phyloP scores from a whole-genome alignment of 1,140 invertebrate genomes.

The Halictus rubicundus region DNA sequence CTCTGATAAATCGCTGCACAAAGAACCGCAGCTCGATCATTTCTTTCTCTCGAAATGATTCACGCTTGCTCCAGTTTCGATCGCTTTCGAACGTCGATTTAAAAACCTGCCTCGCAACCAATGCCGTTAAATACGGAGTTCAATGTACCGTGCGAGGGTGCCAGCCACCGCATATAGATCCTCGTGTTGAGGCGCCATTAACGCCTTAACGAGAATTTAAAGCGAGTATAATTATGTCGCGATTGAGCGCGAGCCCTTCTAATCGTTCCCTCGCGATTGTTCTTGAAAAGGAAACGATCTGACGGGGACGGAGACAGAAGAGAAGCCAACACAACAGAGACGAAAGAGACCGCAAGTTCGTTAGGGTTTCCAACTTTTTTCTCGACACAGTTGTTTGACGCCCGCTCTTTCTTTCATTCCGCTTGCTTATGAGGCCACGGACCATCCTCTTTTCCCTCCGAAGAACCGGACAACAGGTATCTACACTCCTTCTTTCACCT shows the following conservation, averaged over 20 bases:
- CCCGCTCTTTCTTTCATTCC: slow-evolving; percentile 49
- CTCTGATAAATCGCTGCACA: neutral
- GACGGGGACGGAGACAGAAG: slow-evolving; percentile 38
- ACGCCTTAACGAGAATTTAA: slow-evolving; percentile 77
- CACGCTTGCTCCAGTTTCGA: too few species aligned
- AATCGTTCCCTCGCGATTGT: slow-evolving; percentile 42
- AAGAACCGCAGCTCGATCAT: neutral
- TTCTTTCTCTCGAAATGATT: neutral
- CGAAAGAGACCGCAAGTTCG: slow-evolving; percentile 51
- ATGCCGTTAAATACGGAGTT: neutral
- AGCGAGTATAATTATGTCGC: slow-evolving; percentile 73
- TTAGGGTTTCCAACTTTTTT: slow-evolving; percentile 67
- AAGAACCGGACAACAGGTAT: slow-evolving; percentile 6
- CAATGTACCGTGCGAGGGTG: neutral
- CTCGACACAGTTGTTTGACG: slow-evolving; percentile 52
- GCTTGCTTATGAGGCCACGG: slow-evolving; percentile 39
- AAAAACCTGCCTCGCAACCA: too few species aligned
- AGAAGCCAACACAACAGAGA: slow-evolving; percentile 12
- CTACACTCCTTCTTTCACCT: neutral
- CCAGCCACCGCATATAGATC: neutral
- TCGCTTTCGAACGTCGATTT: too few species aligned
- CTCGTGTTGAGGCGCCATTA: slow-evolving; percentile 61
- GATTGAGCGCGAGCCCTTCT: slow-evolving; percentile 60
- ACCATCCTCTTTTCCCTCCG: slow-evolving; percentile 8
- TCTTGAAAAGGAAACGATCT: slow-evolving; percentile 29